phyloP scores from a whole-genome alignment of 1,140 invertebrate genomes.

The Maniola jurtina region DNA sequence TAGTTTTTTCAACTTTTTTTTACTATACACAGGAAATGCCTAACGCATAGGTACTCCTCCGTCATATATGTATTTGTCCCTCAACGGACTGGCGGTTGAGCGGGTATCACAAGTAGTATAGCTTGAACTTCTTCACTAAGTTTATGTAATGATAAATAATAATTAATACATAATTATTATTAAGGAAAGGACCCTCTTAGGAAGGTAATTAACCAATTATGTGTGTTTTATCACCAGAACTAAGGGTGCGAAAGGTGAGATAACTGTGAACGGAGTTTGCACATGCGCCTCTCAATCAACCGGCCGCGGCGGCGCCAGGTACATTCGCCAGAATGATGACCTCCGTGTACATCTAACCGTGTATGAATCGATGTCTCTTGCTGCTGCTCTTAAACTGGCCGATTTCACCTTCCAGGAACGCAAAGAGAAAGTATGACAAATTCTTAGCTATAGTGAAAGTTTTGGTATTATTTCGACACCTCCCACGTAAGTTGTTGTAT shows the following conservation, averaged over 20 bases:
- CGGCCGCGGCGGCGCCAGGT: conserved; percentile 79
- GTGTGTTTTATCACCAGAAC: conserved; percentile 58
- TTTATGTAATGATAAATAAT: too few relatives aligned
- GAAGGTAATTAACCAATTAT: background rate
- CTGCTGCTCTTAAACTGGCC: conserved; percentile 90
- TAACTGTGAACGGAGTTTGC: conserved; percentile 74
- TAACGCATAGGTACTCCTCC: too few relatives aligned
- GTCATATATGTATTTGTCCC: too few relatives aligned
- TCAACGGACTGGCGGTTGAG: too few relatives aligned
- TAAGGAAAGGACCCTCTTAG: background rate
- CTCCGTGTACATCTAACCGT: conserved; percentile 90
- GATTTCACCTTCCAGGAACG: conserved; percentile 80
- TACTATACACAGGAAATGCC: too few relatives aligned
- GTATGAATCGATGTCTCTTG: conserved; percentile 89
- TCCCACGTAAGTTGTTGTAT: too few relatives aligned
- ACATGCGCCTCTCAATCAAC: conserved; percentile 58
- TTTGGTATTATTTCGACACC: conserved; percentile 3
- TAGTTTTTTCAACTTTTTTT: too few relatives aligned
- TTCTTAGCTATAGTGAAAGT: conserved; percentile 34
- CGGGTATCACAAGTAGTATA: too few relatives aligned
- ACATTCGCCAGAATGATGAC: conserved; percentile 94
- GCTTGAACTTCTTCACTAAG: too few relatives aligned
- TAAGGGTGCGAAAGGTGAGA: conserved; percentile 76
- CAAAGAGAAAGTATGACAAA: conserved; percentile 79
- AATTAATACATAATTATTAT: too few relatives aligned